Base-by-base conservation (phyloP, 2,888 invertebrate species). In the Andrena camellia region DNA sequence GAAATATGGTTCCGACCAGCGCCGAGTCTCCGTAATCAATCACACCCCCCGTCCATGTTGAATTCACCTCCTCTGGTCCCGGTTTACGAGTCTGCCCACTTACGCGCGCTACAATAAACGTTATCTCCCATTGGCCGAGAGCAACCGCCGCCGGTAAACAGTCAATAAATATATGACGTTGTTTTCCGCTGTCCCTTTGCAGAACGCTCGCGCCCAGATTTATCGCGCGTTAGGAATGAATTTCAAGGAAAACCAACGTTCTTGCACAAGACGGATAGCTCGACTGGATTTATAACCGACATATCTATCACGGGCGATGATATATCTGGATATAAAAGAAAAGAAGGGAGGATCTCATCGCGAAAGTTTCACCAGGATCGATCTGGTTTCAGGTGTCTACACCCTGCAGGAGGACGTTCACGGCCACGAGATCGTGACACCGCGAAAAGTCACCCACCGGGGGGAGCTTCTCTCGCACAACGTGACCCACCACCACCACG, bases 391-490 rank as follows among this genome's bases (percentile, higher is more conserved):
- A 95, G 95, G 95, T 52, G 89, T 94, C 26, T 95, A 95, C 89
- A 94, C 94, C 81, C 94, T 93, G 78, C 94, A 95, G 91, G 94
- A 95, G 92, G 95, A 95, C 90, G 90, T 96, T 10, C 94, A 94
- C 52, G 94, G 95, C 86, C 95, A 95, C 89, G 95, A 96, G 90
- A 95, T 96, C 88, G 95, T 95, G 74, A 94, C 95, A 73, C 97
- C 97, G 0, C 94, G 95, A 80, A 96, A 95, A 92, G 96, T 97
- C 90, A 95, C 95, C 50, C 91, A 93, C 59, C 95, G 94, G 57
- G 96, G 96, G 62, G 94, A 94, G 86, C 95, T 96, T 90, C 92
- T 96, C 86, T 96, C 96, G 81, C 95, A 95, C 91, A 92, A 94
- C 75, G 93, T 96, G 81, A 95, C 95, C 57, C 94, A 94, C 81